Conservation (phyloP, 2,113 vertebrate species). For the Mobula birostris region DNA sequence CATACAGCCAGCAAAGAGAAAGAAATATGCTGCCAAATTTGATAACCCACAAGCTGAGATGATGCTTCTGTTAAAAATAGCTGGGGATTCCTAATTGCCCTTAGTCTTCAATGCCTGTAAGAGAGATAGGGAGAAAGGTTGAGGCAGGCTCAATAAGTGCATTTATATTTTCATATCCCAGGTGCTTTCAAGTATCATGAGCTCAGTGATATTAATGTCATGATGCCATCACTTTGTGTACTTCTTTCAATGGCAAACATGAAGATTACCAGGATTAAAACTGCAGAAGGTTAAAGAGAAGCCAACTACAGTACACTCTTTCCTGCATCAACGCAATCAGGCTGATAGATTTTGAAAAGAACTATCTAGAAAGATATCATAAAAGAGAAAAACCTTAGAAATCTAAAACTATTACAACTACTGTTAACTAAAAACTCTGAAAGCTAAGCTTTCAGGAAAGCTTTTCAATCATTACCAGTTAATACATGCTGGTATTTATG, state of each 20-base stretch:
- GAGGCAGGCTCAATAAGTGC: neutral
- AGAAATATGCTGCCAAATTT: neutral
- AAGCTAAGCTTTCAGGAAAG: too few relatives aligned
- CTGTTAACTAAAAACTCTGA: neutral
- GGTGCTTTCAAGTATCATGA: neutral
- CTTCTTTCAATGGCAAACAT: neutral
- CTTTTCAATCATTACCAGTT: too few relatives aligned
- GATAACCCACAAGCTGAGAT: neutral
- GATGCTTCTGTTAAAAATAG: neutral
- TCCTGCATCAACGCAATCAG: neutral
- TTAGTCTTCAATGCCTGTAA: neutral
- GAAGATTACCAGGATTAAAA: constrained; percentile 10
- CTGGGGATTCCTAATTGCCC: neutral
- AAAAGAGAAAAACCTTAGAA: neutral
- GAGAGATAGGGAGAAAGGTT: neutral
- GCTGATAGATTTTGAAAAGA: neutral
- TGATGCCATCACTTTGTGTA: neutral
- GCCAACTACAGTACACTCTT: neutral
- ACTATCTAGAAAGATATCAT: neutral
- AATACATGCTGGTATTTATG: too few relatives aligned
- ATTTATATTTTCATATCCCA: neutral
- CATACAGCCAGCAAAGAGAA: neutral
- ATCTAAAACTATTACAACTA: neutral
- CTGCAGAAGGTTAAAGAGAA: neutral
- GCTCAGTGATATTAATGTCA: neutral